Percentiles rank a stretch among this genome's conserved stretches.
Evolutionary conservation across 2,113 vertebrate species (phyloP).

Genomic region (Thalassoma bifasciatum): DNA sequence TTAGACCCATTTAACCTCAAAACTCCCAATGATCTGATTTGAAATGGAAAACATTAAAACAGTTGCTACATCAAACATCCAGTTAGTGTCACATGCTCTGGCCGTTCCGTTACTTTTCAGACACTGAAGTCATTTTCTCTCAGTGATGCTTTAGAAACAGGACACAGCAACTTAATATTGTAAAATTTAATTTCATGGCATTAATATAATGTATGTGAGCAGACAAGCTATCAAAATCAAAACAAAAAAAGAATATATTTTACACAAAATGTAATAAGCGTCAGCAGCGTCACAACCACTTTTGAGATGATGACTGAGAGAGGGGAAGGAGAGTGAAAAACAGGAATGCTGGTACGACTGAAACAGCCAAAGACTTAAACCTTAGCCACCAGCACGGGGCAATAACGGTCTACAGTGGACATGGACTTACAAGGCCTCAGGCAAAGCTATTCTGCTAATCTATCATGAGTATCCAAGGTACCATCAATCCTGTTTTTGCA

Average conservation of each 20-base stretch:
- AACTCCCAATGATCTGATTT: no score
- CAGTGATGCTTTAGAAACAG: background rate
- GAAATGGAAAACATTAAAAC: background rate
- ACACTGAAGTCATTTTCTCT: background rate
- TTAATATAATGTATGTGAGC: constrained; percentile 82
- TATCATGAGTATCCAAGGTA: constrained; percentile 44
- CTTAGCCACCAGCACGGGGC: constrained; percentile 40
- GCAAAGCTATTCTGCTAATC: constrained; percentile 48
- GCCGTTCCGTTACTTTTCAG: background rate
- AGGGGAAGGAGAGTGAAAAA: constrained; percentile 64
- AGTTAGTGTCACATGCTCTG: background rate
- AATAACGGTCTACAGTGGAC: constrained; percentile 33
- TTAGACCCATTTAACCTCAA: no score
- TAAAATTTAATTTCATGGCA: constrained; percentile 85
- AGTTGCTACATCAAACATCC: background rate
- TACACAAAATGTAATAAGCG: constrained; percentile 79
- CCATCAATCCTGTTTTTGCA: constrained; percentile 74
- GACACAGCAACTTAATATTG: constrained; percentile 69
- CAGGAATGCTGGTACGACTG: constrained; percentile 70
- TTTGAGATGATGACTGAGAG: constrained; percentile 74
- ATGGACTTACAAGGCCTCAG: constrained; percentile 40
- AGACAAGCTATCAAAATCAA: constrained; percentile 83
- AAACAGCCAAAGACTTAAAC: constrained; percentile 38
- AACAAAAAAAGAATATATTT: constrained; percentile 77
- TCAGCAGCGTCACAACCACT: constrained; percentile 73